Evolutionary conservation across 1,140 invertebrate genomes (phyloP), one percentile per base, ranked within the genome.

Genomic region (Formica exsecta): DNA sequence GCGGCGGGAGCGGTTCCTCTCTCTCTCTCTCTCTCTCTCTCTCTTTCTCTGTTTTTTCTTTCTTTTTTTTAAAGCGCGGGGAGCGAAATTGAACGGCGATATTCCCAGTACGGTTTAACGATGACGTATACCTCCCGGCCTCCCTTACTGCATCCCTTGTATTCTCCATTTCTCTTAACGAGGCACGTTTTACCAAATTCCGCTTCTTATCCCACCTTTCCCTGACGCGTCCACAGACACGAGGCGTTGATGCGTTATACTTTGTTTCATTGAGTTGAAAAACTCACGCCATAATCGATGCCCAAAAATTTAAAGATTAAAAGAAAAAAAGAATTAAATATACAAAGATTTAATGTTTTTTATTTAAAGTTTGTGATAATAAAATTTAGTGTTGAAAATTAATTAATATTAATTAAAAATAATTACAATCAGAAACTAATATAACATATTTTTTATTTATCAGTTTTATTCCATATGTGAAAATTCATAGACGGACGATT

Each of bases 41-140:
- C 32, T 32, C 32, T 32, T 13, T 66, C n/a, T 51, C 36, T 68
- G 0, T 8, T 65, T 13, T 70, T 9, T 59, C 44, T 62, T 54
- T 48, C 76, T 73, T 75, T 65, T 81, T 90, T 90, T 65, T 87
- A 61, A 88, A 90, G 65, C 77, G 76, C 81, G 77, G 86, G 80
- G 81, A 90, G 62, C 76, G 65, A 89, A 91, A 91, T 91, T 91
- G 90, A 91, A 91, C 87, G 81, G 87, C 90, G 87, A 91, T 91
- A 91, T 91, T 89, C 89, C 87, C 57, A 76, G 83, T 87, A 91
- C 88, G 89, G 79, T 92, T 92, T 92, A 91, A 92, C 88, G 88
- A 92, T 84, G 79, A 87, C 79, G 83, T 73, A 74, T 88, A 62
- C 75, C 86, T 59, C 83, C 61, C 32, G 41, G 54, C 86, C 65